phyloP scores from a whole-genome alignment of 2,797 vertebrate species.

The Spea hammondii region DNA sequence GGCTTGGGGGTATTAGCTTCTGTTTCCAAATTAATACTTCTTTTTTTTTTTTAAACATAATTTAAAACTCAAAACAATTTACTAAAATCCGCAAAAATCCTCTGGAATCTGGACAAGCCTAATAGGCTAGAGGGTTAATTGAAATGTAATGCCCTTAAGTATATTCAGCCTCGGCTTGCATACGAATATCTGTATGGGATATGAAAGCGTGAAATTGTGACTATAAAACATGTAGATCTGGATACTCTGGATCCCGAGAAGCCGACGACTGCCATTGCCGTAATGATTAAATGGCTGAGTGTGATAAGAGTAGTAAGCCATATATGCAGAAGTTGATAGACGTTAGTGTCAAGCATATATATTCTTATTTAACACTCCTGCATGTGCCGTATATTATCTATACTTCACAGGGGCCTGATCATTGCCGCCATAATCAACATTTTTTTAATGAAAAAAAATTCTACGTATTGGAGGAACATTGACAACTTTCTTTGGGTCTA shows the following conservation, averaged over 20 bases:
- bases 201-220: too few species aligned
- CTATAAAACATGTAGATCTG: too few species aligned
- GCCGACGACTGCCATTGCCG: not conserved
- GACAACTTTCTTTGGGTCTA: conserved; percentile 36
- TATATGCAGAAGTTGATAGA: conserved; percentile 33
- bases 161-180: conserved; percentile 20
- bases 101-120: conserved; percentile 8
- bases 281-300: not conserved
- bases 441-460: not conserved
- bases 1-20: conserved; percentile 6
- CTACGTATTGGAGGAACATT: not conserved
- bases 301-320: not conserved
- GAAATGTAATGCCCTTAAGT: conserved; percentile 56
- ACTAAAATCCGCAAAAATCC: conserved; percentile 55
- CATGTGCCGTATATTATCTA: not conserved
- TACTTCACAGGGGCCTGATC: not conserved
- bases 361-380: not conserved
- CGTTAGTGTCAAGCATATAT: conserved; percentile 20
- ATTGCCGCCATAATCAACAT: not conserved
- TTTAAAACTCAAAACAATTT: conserved; percentile 2
- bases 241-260: too few species aligned
- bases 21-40: conserved; percentile 2
- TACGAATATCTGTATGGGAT: not conserved
- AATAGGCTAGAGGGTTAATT: conserved; percentile 54
- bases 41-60: conserved; percentile 1